A percentile compares a stretch with the other conserved stretches of the same genome.
These are phyloP conservation scores for Meteorus sp. DNA, from an alignment of 1,140 invertebrate genomes.

Conservation along the genomic window DNA sequence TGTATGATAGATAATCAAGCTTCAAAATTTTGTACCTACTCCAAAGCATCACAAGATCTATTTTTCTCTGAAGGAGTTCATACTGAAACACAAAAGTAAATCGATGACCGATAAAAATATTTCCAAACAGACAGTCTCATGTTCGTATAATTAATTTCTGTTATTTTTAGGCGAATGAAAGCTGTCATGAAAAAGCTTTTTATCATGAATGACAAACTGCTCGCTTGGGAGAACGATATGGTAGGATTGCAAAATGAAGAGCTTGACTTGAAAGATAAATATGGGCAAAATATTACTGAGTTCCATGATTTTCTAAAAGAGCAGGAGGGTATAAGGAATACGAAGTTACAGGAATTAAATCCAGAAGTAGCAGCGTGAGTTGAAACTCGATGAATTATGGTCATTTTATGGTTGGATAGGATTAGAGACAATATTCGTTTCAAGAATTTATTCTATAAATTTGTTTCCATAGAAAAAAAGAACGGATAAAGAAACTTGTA, in stretches of 20 bases:
- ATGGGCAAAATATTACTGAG: conserved; percentile 27
- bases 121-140: too few relatives aligned
- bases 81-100: conserved; percentile 31
- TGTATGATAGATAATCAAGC: conserved; percentile 29
- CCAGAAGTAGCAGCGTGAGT: conserved; percentile 39
- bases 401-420: background rate
- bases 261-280: conserved; percentile 35
- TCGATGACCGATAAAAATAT: background rate
- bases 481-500: conserved; percentile 31
- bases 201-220: conserved; percentile 31
- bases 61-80: conserved; percentile 25
- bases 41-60: conserved; percentile 32
- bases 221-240: conserved; percentile 26
- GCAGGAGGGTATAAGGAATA: conserved; percentile 30
- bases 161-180: conserved; percentile 31
- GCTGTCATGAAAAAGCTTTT: conserved; percentile 32
- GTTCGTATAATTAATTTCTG: background rate
- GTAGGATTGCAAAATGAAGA: conserved; percentile 25
- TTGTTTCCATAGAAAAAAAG: conserved; percentile 37
- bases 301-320: conserved; percentile 39
- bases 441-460: conserved; percentile 4
- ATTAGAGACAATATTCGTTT: conserved; percentile 1
- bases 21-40: conserved; percentile 33
- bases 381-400: background rate
- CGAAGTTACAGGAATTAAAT: conserved; percentile 39